These are phyloP conservation scores for Leptopilina syphax DNA, from an alignment of 2,888 invertebrate genomes.

Conservation along the genomic window DNA sequence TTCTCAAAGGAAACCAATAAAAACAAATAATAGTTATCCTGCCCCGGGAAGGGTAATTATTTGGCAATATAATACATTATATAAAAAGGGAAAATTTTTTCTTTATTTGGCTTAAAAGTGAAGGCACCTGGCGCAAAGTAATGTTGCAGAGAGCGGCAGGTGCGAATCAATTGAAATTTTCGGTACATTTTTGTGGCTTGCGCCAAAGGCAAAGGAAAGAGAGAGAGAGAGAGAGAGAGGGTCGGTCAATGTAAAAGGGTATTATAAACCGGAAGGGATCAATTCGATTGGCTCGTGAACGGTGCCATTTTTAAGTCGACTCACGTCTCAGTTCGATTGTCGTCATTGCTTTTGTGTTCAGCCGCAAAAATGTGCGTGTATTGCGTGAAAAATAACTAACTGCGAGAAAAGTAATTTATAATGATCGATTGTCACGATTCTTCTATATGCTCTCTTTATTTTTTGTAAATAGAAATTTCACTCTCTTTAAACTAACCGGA, in stretches of 20 bases:
- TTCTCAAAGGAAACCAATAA: too few relatives aligned
- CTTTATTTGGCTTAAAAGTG: slow-evolving; percentile 5
- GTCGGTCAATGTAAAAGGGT: slow-evolving; percentile 3
- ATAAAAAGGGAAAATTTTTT: background rate
- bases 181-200: slow-evolving; percentile 32
- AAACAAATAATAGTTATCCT: too few relatives aligned
- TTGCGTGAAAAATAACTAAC: slow-evolving; percentile 24
- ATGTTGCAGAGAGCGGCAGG: slow-evolving; percentile 40
- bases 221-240: too few relatives aligned
- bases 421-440: background rate
- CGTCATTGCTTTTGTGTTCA: slow-evolving; percentile 31
- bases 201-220: background rate
- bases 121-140: slow-evolving; percentile 15
- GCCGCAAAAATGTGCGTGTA: slow-evolving; percentile 28
- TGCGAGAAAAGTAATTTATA: slow-evolving; percentile 31
- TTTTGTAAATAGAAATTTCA: slow-evolving; percentile 8
- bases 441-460: background rate
- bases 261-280: slow-evolving; percentile 25
- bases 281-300: slow-evolving; percentile 31
- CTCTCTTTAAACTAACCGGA: background rate
- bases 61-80: too few relatives aligned
- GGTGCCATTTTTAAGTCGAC: slow-evolving; percentile 18
- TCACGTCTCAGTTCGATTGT: slow-evolving; percentile 36
- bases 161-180: slow-evolving; percentile 46
- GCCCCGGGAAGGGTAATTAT: too few relatives aligned